Percentiles rank a stretch among this genome's conserved stretches.
Evolutionary conservation across 2,797 vertebrate species (phyloP).

Genomic region (Pangasius sanitwongsei): DNA sequence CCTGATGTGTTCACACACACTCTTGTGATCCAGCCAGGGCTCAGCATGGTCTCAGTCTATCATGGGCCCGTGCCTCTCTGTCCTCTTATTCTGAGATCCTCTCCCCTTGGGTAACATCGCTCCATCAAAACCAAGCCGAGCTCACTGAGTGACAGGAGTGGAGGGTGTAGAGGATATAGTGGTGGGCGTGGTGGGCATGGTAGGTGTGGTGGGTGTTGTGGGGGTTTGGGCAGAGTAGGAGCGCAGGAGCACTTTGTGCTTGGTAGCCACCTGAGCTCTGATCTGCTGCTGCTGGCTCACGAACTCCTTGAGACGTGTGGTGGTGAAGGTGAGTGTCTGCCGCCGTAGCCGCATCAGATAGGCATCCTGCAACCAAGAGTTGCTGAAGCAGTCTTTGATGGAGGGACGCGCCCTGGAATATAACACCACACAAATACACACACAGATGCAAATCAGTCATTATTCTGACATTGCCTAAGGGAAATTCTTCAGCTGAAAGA

Average conservation of each 20-base stretch:
- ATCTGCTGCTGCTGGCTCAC: conserved; percentile 89
- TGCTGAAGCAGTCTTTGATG: conserved; percentile 91
- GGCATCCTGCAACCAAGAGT: conserved; percentile 96
- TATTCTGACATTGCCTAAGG: conserved; percentile 2
- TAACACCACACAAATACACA: conserved; percentile 20
- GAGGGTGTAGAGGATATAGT: conserved; percentile 61
- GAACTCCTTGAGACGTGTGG: conserved; percentile 94
- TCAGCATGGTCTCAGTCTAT: conserved; percentile 26
- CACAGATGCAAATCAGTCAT: conserved; percentile 20
- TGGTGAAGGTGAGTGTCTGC: conserved; percentile 97
- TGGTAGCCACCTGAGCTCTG: conserved; percentile 81
- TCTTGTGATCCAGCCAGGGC: conserved; percentile 28
- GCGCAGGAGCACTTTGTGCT: conserved; percentile 97
- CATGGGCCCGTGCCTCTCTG: conserved; percentile 39
- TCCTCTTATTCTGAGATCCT: conserved; percentile 55
- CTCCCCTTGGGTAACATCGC: conserved; percentile 53
- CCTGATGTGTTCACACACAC: conserved; percentile 56
- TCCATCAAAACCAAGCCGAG: conserved; percentile 54
- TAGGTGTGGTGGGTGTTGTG: conserved; percentile 74
- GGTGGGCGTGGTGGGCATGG: conserved; percentile 74
- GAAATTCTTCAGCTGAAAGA: not conserved
- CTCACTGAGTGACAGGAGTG: conserved; percentile 78
- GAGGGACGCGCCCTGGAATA: conserved; percentile 89
- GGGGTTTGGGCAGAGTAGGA: conserved; percentile 83
- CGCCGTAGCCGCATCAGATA: conserved; percentile 96